Percentiles rank a stretch among this genome's conserved stretches.
These are phyloP conservation scores for Oceanites oceanicus DNA, from an alignment of 2,113 vertebrate species.

Conservation along the genomic window DNA sequence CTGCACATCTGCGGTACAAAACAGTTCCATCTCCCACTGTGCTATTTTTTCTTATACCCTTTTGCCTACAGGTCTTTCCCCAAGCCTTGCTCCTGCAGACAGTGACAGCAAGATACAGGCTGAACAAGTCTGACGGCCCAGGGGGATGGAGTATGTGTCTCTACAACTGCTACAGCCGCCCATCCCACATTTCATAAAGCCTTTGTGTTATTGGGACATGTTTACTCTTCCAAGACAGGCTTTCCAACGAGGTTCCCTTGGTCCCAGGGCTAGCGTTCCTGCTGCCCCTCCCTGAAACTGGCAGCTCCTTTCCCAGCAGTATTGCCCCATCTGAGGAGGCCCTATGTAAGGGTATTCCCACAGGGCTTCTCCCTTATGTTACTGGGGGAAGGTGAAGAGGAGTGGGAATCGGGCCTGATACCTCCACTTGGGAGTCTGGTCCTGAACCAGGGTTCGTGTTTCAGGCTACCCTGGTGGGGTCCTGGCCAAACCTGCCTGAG, in stretches of 20 bases:
- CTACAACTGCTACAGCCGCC: background rate
- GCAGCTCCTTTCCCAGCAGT: background rate
- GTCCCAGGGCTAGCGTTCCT: background rate
- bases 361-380: background rate
- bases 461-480: background rate
- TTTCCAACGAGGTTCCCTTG: background rate
- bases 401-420: background rate
- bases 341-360: background rate
- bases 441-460: background rate
- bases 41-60: background rate
- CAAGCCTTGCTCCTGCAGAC: background rate
- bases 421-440: background rate
- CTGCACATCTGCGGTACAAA: constrained; percentile 33
- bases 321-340: constrained; percentile 6
- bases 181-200: constrained; percentile 36
- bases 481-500: background rate
- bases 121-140: background rate
- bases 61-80: background rate
- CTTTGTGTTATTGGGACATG: background rate
- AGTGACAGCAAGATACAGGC: background rate
- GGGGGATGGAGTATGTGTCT: background rate
- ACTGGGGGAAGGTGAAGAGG: background rate
- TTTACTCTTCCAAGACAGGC: background rate
- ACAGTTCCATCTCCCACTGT: background rate
- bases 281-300: constrained; percentile 5